Evolutionary conservation across 2,797 vertebrate genomes (phyloP).

Genomic region (Nasua narica): DNA sequence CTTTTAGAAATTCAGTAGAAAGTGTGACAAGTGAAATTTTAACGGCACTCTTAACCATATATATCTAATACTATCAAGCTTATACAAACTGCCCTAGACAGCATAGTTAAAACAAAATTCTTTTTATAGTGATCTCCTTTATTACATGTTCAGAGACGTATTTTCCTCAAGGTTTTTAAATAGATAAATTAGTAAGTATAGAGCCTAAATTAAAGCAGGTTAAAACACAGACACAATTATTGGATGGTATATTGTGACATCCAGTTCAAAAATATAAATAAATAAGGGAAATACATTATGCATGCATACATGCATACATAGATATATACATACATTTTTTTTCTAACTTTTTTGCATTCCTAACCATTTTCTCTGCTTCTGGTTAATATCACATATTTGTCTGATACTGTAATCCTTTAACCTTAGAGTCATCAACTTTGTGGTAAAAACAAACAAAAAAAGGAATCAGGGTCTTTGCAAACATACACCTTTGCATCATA

Average conservation of each 20-base stretch:
- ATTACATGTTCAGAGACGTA: not conserved
- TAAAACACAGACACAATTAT: not conserved
- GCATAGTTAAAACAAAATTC: not conserved
- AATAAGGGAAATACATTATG: not conserved
- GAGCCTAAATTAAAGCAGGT: not conserved
- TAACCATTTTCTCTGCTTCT: not conserved
- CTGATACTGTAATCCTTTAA: not conserved
- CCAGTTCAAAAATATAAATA: not conserved
- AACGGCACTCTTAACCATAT: not conserved
- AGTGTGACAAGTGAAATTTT: not conserved
- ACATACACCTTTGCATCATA: not conserved
- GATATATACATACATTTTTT: not conserved
- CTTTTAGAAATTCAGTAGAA: constrained; percentile 42
- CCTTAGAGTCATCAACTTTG: not conserved
- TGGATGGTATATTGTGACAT: not conserved
- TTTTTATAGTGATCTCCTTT: not conserved
- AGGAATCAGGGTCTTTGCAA: not conserved
- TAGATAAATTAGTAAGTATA: not conserved
- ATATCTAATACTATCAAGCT: not conserved
- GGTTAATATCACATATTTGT: not conserved
- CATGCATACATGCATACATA: not conserved
- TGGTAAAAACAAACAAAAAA: not conserved
- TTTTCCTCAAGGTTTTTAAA: not conserved
- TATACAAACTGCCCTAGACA: not conserved
- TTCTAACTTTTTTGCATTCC: not conserved